Percentiles rank a stretch among this genome's conserved stretches.
Conservation (phyloP, 2,888 invertebrate species). For the Ferrisia virgata region DNA sequence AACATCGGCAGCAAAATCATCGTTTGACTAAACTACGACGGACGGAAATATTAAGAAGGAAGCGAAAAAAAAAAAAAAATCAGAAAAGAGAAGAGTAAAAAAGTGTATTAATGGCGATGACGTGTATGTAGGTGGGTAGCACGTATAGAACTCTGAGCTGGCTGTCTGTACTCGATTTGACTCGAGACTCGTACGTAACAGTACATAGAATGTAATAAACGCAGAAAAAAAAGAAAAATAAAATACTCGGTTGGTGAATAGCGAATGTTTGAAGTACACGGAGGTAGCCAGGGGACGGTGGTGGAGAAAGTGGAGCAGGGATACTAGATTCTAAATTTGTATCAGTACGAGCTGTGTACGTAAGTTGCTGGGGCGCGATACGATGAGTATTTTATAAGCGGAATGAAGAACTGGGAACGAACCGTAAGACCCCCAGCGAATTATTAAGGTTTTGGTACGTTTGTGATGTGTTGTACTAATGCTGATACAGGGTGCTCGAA, state of each 20-base stretch:
- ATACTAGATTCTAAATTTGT: neutral
- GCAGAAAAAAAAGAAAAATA: neutral
- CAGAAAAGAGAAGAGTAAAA: neutral
- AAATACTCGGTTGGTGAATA: neutral
- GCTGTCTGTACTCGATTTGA: neutral
- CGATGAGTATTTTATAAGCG: neutral
- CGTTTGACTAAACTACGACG: neutral
- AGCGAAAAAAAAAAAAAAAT: neutral
- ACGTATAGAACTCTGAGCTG: no score
- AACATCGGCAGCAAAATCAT: neutral
- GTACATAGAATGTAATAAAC: neutral
- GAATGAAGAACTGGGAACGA: neutral
- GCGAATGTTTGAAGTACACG: neutral
- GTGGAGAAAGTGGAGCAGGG: neutral
- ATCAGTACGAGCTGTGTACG: neutral
- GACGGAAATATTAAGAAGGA: neutral
- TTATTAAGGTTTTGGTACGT: no score
- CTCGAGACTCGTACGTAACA: neutral
- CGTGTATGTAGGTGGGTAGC: neutral
- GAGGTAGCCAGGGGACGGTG: no score
- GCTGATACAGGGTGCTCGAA: no score
- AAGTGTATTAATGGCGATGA: neutral
- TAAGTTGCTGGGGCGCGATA: neutral
- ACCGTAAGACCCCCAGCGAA: neutral
- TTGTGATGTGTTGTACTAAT: no score